phyloP scores from a whole-genome alignment of 2,888 invertebrate species.

The Cerceris rybyensis region DNA sequence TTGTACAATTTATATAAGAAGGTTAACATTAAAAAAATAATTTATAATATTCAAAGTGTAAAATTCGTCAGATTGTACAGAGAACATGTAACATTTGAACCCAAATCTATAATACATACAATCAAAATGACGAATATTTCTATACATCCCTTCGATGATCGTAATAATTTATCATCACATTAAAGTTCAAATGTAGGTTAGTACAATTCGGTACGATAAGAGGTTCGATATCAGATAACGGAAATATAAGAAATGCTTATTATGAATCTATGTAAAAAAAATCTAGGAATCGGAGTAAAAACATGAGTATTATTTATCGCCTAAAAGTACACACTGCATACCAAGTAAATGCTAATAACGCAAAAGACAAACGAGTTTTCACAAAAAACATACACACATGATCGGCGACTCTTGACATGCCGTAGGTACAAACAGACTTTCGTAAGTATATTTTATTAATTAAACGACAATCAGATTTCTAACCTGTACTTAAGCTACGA shows the following conservation, averaged over 20 bases:
- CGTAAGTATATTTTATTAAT: slow-evolving; percentile 9
- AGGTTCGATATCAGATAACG: slow-evolving; percentile 17
- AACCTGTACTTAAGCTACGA: slow-evolving; percentile 40
- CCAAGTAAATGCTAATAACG: slow-evolving; percentile 33
- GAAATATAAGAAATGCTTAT: slow-evolving; percentile 4
- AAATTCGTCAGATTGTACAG: no score
- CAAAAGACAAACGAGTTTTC: slow-evolving; percentile 38
- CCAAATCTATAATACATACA: no score
- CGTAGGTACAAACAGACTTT: slow-evolving; percentile 18
- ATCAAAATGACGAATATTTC: background rate
- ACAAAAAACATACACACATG: slow-evolving; percentile 41
- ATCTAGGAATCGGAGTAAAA: background rate
- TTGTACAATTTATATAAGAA: no score
- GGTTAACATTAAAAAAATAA: no score
- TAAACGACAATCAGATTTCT: slow-evolving; percentile 25
- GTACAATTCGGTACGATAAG: slow-evolving; percentile 18
- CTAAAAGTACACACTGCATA: slow-evolving; percentile 33
- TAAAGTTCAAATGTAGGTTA: slow-evolving; percentile 22
- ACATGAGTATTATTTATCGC: slow-evolving; percentile 19
- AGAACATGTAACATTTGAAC: no score
- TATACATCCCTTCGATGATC: background rate
- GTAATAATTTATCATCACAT: background rate
- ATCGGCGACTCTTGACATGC: slow-evolving; percentile 36
- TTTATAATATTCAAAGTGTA: no score
- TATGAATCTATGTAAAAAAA: background rate